Percentiles rank a stretch among this genome's conserved stretches.
phyloP scores from a whole-genome alignment of 2,888 invertebrate genomes.

The Limnephilus auricula region DNA sequence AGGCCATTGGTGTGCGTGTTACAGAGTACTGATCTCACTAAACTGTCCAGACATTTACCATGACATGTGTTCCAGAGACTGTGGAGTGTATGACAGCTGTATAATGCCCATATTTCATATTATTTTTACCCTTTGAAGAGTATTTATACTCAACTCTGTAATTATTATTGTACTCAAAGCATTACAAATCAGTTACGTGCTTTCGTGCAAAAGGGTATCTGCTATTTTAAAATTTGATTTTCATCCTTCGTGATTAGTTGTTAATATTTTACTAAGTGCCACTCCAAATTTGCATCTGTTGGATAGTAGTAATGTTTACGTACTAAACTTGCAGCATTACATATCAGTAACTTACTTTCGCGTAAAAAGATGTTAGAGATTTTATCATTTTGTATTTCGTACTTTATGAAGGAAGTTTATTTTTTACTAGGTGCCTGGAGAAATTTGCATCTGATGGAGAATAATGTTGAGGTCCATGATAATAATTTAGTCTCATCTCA shows the following conservation, averaged over 20 bases:
- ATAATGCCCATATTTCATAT: constrained; percentile 21
- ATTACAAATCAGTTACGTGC: neutral
- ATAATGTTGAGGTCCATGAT: neutral
- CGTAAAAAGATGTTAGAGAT: neutral
- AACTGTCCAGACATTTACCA: constrained; percentile 14
- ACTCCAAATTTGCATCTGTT: neutral
- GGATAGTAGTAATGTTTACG: neutral
- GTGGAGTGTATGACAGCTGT: constrained; percentile 2
- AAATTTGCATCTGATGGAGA: neutral
- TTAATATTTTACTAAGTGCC: neutral
- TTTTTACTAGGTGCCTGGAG: neutral
- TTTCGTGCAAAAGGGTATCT: neutral
- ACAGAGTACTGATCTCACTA: neutral
- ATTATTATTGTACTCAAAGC: neutral
- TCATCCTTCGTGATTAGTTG: neutral
- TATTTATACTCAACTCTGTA: neutral
- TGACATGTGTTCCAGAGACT: constrained; percentile 17
- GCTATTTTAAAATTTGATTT: neutral
- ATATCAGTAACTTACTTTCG: neutral
- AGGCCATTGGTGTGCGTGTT: constrained; percentile 11
- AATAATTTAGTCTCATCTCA: neutral
- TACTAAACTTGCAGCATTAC: neutral
- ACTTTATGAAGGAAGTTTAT: neutral
- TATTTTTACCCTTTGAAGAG: neutral
- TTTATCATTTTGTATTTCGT: neutral